Percentiles rank a stretch among this genome's conserved stretches.
Conservation (phyloP, 2,888 invertebrate genomes). For the Sipha maydis region DNA sequence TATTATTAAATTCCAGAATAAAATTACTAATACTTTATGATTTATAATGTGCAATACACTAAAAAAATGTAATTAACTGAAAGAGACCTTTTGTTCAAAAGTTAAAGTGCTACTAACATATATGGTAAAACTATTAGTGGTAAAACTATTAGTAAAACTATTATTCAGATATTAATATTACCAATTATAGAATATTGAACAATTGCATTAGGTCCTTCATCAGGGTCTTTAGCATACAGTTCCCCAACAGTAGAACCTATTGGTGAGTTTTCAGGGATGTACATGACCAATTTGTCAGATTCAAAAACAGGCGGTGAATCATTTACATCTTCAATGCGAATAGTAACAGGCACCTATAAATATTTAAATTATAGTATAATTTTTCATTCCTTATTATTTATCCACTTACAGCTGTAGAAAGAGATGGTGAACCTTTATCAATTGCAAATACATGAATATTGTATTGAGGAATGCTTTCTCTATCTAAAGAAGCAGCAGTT, state of each 20-base stretch:
- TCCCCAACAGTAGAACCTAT: constrained; percentile 93
- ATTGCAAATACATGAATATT: constrained; percentile 87
- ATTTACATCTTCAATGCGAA: constrained; percentile 88
- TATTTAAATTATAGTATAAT: constrained; percentile 2
- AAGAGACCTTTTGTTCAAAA: too few species aligned
- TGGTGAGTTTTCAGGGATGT: constrained; percentile 95
- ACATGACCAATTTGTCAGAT: constrained; percentile 86
- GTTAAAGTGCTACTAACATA: too few species aligned
- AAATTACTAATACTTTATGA: too few species aligned
- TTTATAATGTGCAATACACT: too few species aligned
- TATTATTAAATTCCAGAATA: too few species aligned
- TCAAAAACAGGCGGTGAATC: constrained; percentile 91
- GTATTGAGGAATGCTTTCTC: constrained; percentile 88
- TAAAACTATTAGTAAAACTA: too few species aligned
- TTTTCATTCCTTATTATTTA: neutral
- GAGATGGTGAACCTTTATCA: constrained; percentile 85
- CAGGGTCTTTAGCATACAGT: constrained; percentile 89
- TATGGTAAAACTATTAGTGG: too few species aligned
- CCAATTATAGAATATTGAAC: constrained; percentile 95
- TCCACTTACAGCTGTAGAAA: constrained; percentile 72
- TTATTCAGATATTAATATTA: constrained; percentile 65
- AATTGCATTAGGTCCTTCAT: constrained; percentile 89
- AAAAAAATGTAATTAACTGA: too few species aligned
- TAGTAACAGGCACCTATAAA: constrained; percentile 76
- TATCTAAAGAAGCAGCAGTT: constrained; percentile 87